Evolutionary conservation across 2,797 vertebrate genomes (phyloP), one percentile per base, ranked within the genome.

Genomic region (Potorous gilbertii): DNA sequence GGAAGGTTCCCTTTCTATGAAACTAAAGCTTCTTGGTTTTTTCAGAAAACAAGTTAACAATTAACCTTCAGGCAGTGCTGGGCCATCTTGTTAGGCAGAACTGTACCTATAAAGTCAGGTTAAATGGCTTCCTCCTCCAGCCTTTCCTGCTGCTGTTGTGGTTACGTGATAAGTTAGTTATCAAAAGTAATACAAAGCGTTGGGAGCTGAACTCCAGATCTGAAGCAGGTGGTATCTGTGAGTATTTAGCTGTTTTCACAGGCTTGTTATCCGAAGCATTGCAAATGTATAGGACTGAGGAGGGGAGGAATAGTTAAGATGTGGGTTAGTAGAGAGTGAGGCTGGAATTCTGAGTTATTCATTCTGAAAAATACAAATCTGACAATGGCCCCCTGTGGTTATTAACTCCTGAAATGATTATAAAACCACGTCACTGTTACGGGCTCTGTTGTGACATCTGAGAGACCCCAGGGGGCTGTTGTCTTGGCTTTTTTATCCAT

Each of bases 21-120:
- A 91, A 93, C 94, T 90, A 59, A 40, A 90, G 94, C 95, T 98
- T 97, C 97, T 95, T 97, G 94, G 59, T 97, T 98, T 94, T 52
- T 98, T 96, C 97, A 96, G 97, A 94, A 98, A 97, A 97, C 97
- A 94, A 97, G 98, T 98, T 98, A 98, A 98, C 98, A 96, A 98
- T 98, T 97, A 56, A 96, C 97, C 97, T 93, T 94, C 92, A 40
- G 97, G 97, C 97, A 97, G 96, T 93, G 0, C 94, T 55, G 81
- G 95, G 56, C 90, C 55, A 96, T 90, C 52, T 74, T 16, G 81
- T 87, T 94, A 46, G 31, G 46, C 46, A 13, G 96, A 95, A 92
- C 90, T 0, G 5, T 94, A 91, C 96, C 97, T 74, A 27, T 93
- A 95, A 98, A 98, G 97, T 5, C 0, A 55, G 56, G 95, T 74